These are phyloP conservation scores for Saturnia japonica DNA, from an alignment of 2,888 invertebrate species.

Conservation along the genomic window DNA sequence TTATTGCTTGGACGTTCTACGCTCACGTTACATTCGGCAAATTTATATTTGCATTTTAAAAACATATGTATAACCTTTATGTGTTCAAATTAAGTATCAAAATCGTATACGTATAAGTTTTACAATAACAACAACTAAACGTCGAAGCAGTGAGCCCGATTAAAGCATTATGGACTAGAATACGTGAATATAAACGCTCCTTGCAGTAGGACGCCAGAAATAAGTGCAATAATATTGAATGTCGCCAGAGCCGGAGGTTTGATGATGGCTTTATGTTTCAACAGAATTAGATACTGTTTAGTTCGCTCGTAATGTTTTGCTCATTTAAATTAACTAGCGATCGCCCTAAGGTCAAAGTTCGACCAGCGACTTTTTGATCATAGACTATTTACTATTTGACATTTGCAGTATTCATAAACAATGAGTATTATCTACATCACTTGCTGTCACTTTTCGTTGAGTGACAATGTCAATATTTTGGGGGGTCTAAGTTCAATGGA, in stretches of 20 bases:
- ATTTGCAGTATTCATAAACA: too few relatives aligned
- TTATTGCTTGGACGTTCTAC: slow-evolving; percentile 52
- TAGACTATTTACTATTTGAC: too few relatives aligned
- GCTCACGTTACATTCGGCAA: slow-evolving; percentile 16
- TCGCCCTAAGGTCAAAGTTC: too few relatives aligned
- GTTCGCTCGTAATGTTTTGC: too few relatives aligned
- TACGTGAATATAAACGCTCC: slow-evolving; percentile 7
- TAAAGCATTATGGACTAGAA: slow-evolving; percentile 21
- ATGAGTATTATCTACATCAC: too few relatives aligned
- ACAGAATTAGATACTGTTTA: background rate
- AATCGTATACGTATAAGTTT: background rate
- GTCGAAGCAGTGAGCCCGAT: slow-evolving; percentile 15
- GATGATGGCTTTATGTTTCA: slow-evolving; percentile 15
- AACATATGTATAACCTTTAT: background rate
- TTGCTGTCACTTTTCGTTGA: too few relatives aligned
- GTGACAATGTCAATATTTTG: too few relatives aligned
- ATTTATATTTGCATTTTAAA: background rate
- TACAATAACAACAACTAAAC: background rate
- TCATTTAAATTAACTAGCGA: too few relatives aligned
- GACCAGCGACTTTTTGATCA: too few relatives aligned
- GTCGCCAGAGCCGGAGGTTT: slow-evolving; percentile 24
- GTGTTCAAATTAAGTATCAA: background rate
- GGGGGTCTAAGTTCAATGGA: too few relatives aligned
- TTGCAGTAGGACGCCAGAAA: slow-evolving; percentile 25
- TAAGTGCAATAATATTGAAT: slow-evolving; percentile 35